Evolutionary conservation across 2,797 vertebrate genomes (phyloP), one percentile per base, ranked within the genome.

Genomic region (Antennarius maculatus): DNA sequence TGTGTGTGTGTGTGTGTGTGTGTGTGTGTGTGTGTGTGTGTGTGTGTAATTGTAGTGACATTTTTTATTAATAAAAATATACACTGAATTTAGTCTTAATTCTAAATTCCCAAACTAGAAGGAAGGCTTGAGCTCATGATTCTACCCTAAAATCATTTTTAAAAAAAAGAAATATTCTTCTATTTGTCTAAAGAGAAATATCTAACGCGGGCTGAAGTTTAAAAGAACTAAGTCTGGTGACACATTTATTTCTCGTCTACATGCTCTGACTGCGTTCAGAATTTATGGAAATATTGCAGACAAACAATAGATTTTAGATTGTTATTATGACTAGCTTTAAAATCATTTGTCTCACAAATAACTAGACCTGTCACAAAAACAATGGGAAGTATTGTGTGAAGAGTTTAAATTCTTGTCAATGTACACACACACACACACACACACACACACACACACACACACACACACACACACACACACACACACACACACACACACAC

Each of bases 401-500:
- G 23, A 23, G 23, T 23, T 2, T 23, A 23, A 23, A 23, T 23
- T 23, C 23, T 23, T 23, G 23, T 23, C 23, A 23, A 23, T 23
- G 23, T 23, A 58, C 50, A 41, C 54, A 65, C 55, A 65, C 14
- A 58, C 31, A 34, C 31, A 34, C 31, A 34, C 31, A 34, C 31
- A 34, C 31, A 34, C 31, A 34, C 31, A 34, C 28, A 48, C 23
- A 27, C 64, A 55, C 42, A 57, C 69, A 49, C 62, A 51, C 71
- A 62, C 66, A 60, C 31, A 34, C 31, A 34, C 31, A 34, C 9
- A 39, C 7, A 39, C 37, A 39, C 37, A 39, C 37, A 39, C 37
- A 39, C 37, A 39, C 37, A 39, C 7, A 39, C 45, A 69, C 56
- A 54, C 31, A 55, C 51, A 70, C 53, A 72, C 55, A 57, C 37